phyloP scores from a whole-genome alignment of 1,140 invertebrate species.

The Nephila pilipes region DNA sequence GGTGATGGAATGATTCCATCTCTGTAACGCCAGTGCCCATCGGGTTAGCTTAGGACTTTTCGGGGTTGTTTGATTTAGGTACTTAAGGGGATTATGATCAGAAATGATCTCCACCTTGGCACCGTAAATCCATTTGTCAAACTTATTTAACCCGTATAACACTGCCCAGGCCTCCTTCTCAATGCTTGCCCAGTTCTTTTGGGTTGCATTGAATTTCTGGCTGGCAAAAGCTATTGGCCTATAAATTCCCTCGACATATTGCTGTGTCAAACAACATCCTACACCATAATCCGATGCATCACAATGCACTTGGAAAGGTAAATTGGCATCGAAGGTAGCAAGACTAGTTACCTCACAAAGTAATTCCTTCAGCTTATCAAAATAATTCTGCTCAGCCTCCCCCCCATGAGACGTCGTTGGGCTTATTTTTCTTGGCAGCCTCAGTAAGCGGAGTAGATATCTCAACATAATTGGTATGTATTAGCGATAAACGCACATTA shows the following conservation, averaged over 20 bases:
- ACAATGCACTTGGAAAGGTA: not conserved
- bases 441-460: no score
- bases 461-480: no score
- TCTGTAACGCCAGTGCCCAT: not conserved
- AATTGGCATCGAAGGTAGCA: not conserved
- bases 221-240: not conserved
- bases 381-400: not conserved
- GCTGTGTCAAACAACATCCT: not conserved
- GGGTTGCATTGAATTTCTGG: not conserved
- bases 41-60: not conserved
- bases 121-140: not conserved
- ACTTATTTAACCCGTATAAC: not conserved
- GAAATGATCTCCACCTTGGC: not conserved
- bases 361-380: not conserved
- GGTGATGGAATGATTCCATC: not conserved
- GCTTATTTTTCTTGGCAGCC: no score
- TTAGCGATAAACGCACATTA: no score
- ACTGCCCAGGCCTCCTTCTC: no score
- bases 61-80: not conserved
- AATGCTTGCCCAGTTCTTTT: no score
- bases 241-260: not conserved
- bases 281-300: not conserved
- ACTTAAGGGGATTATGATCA: conserved; percentile 15
- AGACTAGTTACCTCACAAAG: conserved; percentile 19
- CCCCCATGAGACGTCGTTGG: not conserved